Conservation (phyloP, 2,888 invertebrate species). For the Geotrupes spiniger region DNA sequence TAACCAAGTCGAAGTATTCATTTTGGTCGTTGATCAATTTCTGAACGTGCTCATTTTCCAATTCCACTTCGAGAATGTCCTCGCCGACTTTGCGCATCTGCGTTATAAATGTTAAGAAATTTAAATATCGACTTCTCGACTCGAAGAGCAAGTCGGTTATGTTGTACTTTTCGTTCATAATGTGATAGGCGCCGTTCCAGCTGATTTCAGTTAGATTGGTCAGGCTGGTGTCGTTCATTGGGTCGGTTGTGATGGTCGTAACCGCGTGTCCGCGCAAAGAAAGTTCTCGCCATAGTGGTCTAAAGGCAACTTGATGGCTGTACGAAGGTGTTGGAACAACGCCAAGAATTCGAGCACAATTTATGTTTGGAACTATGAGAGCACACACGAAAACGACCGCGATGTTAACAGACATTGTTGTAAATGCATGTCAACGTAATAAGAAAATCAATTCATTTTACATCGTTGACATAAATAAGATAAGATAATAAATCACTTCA, state of each 20-base stretch:
- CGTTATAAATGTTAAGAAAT: background rate
- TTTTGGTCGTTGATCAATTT: conserved; percentile 36
- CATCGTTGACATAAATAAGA: no score
- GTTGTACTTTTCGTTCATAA: background rate
- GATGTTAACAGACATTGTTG: no score
- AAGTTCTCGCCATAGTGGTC: conserved; percentile 1
- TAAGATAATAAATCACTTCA: no score
- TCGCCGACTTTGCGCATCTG: background rate
- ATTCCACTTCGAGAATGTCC: conserved; percentile 1
- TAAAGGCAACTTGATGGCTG: background rate
- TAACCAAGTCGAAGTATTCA: conserved; percentile 40
- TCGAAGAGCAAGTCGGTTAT: background rate
- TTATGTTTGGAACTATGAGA: background rate
- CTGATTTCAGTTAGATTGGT: conserved; percentile 22
- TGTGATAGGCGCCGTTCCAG: conserved; percentile 19
- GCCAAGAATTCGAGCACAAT: conserved; percentile 47
- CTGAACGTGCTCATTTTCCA: conserved; percentile 35
- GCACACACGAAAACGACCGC: no score
- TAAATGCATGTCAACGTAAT: no score
- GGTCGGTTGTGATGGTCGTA: background rate
- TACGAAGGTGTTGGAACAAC: conserved; percentile 37
- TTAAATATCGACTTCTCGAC: no score
- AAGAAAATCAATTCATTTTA: no score
- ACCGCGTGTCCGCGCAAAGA: background rate
- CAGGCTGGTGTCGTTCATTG: background rate